Base-by-base conservation (phyloP, 2,113 vertebrate genomes). In the Pelusios castaneus region DNA sequence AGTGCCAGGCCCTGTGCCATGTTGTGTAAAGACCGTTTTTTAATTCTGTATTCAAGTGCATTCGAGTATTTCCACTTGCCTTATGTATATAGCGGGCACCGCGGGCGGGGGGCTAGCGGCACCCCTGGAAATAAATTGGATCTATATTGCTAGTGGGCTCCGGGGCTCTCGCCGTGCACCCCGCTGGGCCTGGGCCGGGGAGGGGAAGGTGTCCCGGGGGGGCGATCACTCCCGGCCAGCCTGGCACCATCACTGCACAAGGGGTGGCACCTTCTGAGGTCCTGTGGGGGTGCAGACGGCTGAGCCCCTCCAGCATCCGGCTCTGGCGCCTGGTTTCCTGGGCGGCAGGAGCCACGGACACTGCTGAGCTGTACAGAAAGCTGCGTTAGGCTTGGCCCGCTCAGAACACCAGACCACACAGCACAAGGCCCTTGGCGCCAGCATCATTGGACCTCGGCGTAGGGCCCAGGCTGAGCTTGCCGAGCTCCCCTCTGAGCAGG, bases 61-160 rank as follows among this genome's bases (percentile, higher is more conserved):
- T 98, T 98, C 95, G 81, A 91, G 98, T 98, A 98, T 98, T 98
- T 98, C 98, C 97, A 98, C 98, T 98, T 98, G 98, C 98, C 98
- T 98, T 98, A 98, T 98, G 98, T 98, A 98, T 98, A 98, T 98
- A 98, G 97, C 97, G 92, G 97, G 98, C 98, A 97, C 91, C 96
- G 85, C 98, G 98, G 93, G 97, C 77, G 96, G 98, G 98, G 97
- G 97, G 98, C 98, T 98, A 97, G 97, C 97, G 95, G 98, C 98
- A 96, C 98, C 98, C 98, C 97, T 98, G 98, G 98, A 98, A 98
- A 98, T 98, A 98, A 98, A 98, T 98, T 98, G 98, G 97, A 98
- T 98, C 98, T 98, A 98, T 98, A 98, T 98, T 98, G 98, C 97
- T 98, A 98, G 24, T 31, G 92, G 56, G 95, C 88, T 84, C 92